These are phyloP conservation scores for Hydrozoanthus gracilis DNA, from an alignment of 92 coral and sea anemone genomes.

Conservation along the genomic window DNA sequence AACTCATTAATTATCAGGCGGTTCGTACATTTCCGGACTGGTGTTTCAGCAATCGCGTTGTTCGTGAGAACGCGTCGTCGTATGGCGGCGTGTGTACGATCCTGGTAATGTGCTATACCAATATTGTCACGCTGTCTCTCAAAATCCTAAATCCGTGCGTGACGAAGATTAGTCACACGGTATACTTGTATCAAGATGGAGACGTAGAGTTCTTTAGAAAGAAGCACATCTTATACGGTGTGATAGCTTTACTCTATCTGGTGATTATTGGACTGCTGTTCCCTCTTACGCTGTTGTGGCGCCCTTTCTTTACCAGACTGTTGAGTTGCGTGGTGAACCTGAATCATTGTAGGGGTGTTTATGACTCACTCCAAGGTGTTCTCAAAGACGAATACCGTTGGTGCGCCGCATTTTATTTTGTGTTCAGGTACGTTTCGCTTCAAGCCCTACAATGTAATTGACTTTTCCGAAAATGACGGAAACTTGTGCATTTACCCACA, in stretches of 20 bases:
- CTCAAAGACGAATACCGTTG: constrained; percentile 86
- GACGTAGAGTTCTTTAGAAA: constrained; percentile 65
- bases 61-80: constrained; percentile 13
- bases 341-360: constrained; percentile 70
- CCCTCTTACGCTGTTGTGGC: constrained; percentile 82
- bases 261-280: constrained; percentile 74
- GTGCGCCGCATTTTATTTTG: constrained; percentile 96
- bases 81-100: constrained; percentile 90
- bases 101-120: constrained; percentile 90
- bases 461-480: too few species aligned
- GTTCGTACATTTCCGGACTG: constrained; percentile 73
- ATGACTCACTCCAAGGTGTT: constrained; percentile 85
- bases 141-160: constrained; percentile 69
- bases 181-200: constrained; percentile 72
- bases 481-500: too few species aligned
- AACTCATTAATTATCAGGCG: background rate
- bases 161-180: background rate
- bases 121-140: constrained; percentile 75
- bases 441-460: too few species aligned
- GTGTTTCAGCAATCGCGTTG: constrained; percentile 68
- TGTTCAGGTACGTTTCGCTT: constrained; percentile 50
- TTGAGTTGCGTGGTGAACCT: constrained; percentile 73
- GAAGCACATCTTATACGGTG: constrained; percentile 74
- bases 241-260: constrained; percentile 69
- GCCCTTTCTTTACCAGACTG: constrained; percentile 69